These are phyloP conservation scores for Diabrotica undecimpunctata DNA, from an alignment of 1,140 invertebrate genomes.

Conservation along the genomic window DNA sequence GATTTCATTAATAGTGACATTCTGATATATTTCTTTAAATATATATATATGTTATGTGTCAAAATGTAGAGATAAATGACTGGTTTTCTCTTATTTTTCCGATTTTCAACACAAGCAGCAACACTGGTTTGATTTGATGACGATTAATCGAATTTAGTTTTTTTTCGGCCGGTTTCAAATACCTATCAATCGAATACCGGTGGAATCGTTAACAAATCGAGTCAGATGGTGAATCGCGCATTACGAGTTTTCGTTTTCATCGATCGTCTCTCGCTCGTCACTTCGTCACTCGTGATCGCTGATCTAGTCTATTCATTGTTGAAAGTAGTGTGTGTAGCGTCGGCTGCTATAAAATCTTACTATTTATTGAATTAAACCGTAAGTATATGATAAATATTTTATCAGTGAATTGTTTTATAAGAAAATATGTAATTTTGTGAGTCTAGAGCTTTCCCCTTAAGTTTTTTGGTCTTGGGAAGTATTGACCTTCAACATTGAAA, in stretches of 20 bases:
- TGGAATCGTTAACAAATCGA: too few species aligned
- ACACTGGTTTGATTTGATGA: too few species aligned
- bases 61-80: too few species aligned
- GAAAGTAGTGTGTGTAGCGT: constrained; percentile 35
- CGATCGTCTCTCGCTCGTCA: constrained; percentile 35
- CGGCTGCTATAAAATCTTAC: constrained; percentile 32
- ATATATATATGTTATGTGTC: too few species aligned
- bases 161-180: too few species aligned
- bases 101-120: too few species aligned
- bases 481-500: constrained; percentile 10
- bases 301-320: constrained; percentile 36
- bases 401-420: constrained; percentile 5
- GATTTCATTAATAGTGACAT: too few species aligned
- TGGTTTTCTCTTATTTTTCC: too few species aligned
- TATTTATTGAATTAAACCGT: constrained; percentile 39
- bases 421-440: constrained; percentile 9
- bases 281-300: constrained; percentile 41
- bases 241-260: constrained; percentile 40
- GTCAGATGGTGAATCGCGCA: constrained; percentile 12
- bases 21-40: too few species aligned
- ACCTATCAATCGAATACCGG: too few species aligned
- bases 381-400: constrained; percentile 34
- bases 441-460: not conserved
- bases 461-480: not conserved
- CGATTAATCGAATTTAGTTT: too few species aligned